Evolutionary conservation across 2,113 vertebrate species (phyloP).

Genomic region (Furnarius figulus): DNA sequence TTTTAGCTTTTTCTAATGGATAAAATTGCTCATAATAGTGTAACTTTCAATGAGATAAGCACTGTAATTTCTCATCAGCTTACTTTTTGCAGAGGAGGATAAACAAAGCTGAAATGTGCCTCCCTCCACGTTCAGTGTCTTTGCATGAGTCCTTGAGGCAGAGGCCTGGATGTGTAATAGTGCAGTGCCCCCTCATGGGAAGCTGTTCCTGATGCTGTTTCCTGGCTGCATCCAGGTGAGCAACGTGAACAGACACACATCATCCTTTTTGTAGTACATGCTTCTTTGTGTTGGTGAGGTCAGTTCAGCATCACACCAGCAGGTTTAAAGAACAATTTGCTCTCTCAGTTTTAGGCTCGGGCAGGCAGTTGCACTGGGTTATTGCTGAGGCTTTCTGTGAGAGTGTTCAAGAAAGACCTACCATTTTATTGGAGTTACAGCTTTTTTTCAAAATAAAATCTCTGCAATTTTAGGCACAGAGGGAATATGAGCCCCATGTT

Average conservation of each 20-base stretch:
- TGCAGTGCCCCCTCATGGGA: conserved; percentile 15
- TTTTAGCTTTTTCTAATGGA: not conserved
- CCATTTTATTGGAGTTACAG: not conserved
- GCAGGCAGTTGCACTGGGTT: not conserved
- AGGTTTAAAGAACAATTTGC: not conserved
- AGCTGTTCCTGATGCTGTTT: not conserved
- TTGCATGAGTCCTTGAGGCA: not conserved
- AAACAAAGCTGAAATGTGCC: not conserved
- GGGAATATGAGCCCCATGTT: fast-evolving
- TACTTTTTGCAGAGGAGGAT: not conserved
- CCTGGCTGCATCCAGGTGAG: not conserved
- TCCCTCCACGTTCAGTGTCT: not conserved
- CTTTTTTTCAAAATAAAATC: not conserved
- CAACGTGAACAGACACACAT: not conserved
- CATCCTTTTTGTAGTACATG: not conserved
- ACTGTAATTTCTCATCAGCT: not conserved
- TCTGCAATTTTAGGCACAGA: not conserved
- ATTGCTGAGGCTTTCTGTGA: not conserved
- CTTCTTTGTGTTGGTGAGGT: not conserved
- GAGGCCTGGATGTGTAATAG: not conserved
- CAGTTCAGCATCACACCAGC: fast-evolving
- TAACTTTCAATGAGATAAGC: not conserved
- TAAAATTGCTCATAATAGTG: not conserved
- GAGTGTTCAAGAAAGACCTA: not conserved
- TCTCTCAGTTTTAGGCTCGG: not conserved